Percentiles rank a stretch among this genome's conserved stretches.
These are phyloP conservation scores for Papilio xuthus DNA, from an alignment of 1,140 invertebrate species.

Conservation along the genomic window DNA sequence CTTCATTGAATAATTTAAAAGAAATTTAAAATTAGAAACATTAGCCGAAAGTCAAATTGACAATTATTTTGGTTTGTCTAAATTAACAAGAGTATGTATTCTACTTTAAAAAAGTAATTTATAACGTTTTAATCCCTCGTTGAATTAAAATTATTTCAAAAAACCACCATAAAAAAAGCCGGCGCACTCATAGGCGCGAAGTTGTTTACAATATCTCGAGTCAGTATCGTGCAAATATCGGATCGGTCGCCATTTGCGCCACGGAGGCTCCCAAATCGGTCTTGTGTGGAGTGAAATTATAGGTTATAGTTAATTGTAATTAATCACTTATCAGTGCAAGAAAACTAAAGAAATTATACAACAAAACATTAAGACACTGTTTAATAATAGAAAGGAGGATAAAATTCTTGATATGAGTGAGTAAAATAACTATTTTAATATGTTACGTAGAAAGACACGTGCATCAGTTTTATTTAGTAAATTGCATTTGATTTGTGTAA, in stretches of 20 bases:
- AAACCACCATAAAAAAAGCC: slow-evolving; percentile 45
- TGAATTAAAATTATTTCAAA: slow-evolving; percentile 46
- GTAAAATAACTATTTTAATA: slow-evolving; percentile 47
- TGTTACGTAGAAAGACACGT: slow-evolving; percentile 57
- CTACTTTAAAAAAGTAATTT: slow-evolving; percentile 65
- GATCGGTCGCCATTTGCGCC: slow-evolving; percentile 75
- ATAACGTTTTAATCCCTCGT: slow-evolving; percentile 51
- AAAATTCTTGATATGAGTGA: slow-evolving; percentile 60
- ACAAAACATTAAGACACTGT: slow-evolving; percentile 44
- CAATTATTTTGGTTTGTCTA: slow-evolving; percentile 70
- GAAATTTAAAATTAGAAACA: slow-evolving; percentile 46
- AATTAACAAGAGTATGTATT: slow-evolving; percentile 77
- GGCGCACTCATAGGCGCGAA: slow-evolving; percentile 54
- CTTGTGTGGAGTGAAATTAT: slow-evolving; percentile 64
- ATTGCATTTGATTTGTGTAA: slow-evolving; percentile 48
- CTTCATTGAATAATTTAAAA: slow-evolving; percentile 23
- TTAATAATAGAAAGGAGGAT: slow-evolving; percentile 46
- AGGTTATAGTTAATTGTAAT: slow-evolving; percentile 69
- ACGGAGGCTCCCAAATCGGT: slow-evolving; percentile 58
- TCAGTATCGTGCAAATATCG: slow-evolving; percentile 58
- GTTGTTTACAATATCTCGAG: slow-evolving; percentile 57
- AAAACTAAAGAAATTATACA: slow-evolving; percentile 49
- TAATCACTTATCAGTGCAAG: slow-evolving; percentile 57
- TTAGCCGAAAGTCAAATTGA: slow-evolving; percentile 54
- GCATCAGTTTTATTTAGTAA: slow-evolving; percentile 49